Evolutionary conservation across 2,888 invertebrate species (phyloP), one percentile per base, ranked within the genome.

Genomic region (Thereva nobilitata): DNA sequence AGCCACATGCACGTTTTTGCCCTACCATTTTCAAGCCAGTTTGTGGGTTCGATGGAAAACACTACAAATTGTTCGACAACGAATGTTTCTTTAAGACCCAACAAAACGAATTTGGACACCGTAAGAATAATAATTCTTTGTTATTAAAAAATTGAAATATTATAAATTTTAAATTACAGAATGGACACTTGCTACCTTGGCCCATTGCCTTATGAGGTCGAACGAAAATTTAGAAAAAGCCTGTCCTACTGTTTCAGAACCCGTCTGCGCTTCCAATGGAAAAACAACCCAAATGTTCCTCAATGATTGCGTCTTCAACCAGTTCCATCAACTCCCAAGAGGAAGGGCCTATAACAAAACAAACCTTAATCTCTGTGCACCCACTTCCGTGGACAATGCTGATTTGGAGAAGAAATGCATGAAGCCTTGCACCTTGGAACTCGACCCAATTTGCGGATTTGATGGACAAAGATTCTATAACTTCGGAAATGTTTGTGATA

Each of bases 51-150:
- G 53, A 53, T 53, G 53, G 53, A 9, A 10, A 5, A 10, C 37
- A 53, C n/a, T 37, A n/a, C 38, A 53, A 8, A 40, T 7, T 53
- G 3, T 53, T 53, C n/a, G n/a, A 37, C n/a, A 53, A 53, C 23
- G 10, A 37, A 37, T 53, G 53, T 37, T 3, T 38, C 2, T 4
- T 53, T 4, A 37, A n/a, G 23, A 53, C 10, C 38, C n/a, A 53
- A 38, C 53, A 53, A 6, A 10, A 40, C 5, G 5, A 40, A 8
- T 37, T 38, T 53, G 49, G 49, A n/a, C 49, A 9, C 2, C 7
- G 49, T 12, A n/a, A 49, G 49, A 10, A n/a, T n/a, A 9, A 5
- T 23, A 23, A 12, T 7, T 49, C 23, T 34, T 7, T 10, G n/a
- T 7, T 42, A 9, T 7, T 42, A 7, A 3, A 42, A 42, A 4